phyloP scores from a whole-genome alignment of 2,797 vertebrate genomes.

The Sitta carolinensis region DNA sequence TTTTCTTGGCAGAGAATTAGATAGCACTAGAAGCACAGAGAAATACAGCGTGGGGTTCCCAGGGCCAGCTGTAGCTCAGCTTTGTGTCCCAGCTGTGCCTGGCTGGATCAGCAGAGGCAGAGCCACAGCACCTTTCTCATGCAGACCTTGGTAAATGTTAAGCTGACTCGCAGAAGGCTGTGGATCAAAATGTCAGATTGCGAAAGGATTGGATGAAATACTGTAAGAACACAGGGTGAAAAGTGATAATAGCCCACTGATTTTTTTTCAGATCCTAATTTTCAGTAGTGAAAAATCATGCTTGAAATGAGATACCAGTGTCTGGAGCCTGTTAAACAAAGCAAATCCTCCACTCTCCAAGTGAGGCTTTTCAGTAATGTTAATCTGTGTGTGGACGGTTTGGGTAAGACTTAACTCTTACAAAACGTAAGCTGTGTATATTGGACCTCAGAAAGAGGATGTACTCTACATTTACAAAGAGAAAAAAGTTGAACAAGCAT shows the following conservation, averaged over 20 bases:
- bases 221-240: background rate
- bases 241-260: background rate
- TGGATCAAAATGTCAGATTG: background rate
- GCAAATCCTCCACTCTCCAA: background rate
- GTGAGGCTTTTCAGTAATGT: background rate
- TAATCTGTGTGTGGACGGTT: background rate
- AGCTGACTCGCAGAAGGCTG: background rate
- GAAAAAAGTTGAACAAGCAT: background rate
- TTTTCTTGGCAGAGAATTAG: constrained; percentile 25
- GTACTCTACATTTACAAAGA: background rate
- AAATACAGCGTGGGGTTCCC: background rate
- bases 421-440: background rate
- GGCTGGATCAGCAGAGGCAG: background rate
- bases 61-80: background rate
- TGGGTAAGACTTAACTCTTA: background rate
- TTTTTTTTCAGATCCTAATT: background rate
- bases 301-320: background rate
- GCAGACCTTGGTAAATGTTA: background rate
- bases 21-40: background rate
- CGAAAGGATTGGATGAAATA: background rate
- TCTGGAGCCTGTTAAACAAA: background rate
- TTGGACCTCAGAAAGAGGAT: background rate
- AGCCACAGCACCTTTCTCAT: background rate
- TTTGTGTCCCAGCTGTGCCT: background rate
- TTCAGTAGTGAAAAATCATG: background rate